Evolutionary conservation across 1,140 invertebrate genomes (phyloP), one percentile per base, ranked within the genome.

Genomic region (Polyergus mexicanus): DNA sequence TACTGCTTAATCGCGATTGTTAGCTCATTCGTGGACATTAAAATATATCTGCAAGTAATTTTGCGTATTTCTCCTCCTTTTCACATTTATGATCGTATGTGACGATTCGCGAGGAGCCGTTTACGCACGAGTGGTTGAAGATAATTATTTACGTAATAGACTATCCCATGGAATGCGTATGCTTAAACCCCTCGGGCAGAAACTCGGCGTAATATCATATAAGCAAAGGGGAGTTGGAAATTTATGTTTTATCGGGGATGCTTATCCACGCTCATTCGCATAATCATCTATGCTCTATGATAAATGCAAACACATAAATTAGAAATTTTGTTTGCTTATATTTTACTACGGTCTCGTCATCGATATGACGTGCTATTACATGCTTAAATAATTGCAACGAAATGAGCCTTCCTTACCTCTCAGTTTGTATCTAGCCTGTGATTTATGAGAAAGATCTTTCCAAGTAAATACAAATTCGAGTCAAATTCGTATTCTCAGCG

Each of bases 121-220:
- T 16, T 16, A 38, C 35, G 38, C 66, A 71, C 16, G 28, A 32
- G 1, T 28, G 25, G 13, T 51, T 16, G 58, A 7, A 13, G 38
- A 83, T 83, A 83, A 83, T 83, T 83, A 44, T 47, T 83, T 83
- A 72, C 35, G 11, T 60, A 72, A 83, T 60, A 10, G 56, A 28
- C 16, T 7, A 28, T 28, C 25, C 5, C 35, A 32, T 38, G 58
- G 38, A 63, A 47, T 22, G 38, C 16, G 77, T 47, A 13, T 28
- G 25, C 10, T 58, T 32, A 4, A 60, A 19, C 22, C 35, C 19
- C 54, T 28, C 68, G 19, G n/a, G 38, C 13, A 22, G 7, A 2
- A 56, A 56, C 19, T 69, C 32, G 22, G 16, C 22, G 35, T 54
- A 35, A 80, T 56, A 56, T 25, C 22, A 22, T 19, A 16, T 56